Percentiles rank a stretch among this genome's conserved stretches.
Evolutionary conservation across 2,888 invertebrate species (phyloP).

Genomic region (Adelphocoris suturalis): DNA sequence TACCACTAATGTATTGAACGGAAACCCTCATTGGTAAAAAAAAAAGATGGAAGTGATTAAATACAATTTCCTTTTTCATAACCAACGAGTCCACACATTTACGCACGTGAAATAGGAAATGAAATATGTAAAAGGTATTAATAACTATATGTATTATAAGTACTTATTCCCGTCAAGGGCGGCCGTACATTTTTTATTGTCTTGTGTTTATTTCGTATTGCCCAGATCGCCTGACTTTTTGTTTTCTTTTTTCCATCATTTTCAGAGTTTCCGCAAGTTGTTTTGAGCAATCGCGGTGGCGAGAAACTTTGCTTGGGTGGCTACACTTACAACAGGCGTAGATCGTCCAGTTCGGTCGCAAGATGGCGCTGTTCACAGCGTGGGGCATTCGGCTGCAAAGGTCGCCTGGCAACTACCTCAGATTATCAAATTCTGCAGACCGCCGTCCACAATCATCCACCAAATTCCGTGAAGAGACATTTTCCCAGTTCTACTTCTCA

Average conservation of each 20-base stretch:
- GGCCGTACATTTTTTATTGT: neutral
- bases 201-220: neutral
- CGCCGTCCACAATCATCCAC: conserved; percentile 42
- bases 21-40: no score
- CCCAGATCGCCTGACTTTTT: neutral
- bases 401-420: conserved; percentile 28
- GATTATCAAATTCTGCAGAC: conserved; percentile 5
- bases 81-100: no score
- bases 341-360: neutral
- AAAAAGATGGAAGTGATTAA: no score
- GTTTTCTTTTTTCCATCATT: neutral
- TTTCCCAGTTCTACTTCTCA: no score
- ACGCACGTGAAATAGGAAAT: no score
- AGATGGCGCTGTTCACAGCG: conserved; percentile 49
- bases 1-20: no score
- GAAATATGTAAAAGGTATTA: no score
- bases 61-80: no score
- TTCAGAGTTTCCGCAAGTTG: conserved; percentile 4
- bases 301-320: conserved; percentile 51
- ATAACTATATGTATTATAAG: no score
- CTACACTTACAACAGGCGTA: conserved; percentile 50
- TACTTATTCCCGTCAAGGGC: no score
- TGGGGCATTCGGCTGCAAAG: conserved; percentile 49
- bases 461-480: neutral
- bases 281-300: conserved; percentile 38